A percentile compares a stretch with the other conserved stretches of the same genome.
Evolutionary conservation across 2,797 vertebrate species (phyloP).

Genomic region (Eremophila alpestris): DNA sequence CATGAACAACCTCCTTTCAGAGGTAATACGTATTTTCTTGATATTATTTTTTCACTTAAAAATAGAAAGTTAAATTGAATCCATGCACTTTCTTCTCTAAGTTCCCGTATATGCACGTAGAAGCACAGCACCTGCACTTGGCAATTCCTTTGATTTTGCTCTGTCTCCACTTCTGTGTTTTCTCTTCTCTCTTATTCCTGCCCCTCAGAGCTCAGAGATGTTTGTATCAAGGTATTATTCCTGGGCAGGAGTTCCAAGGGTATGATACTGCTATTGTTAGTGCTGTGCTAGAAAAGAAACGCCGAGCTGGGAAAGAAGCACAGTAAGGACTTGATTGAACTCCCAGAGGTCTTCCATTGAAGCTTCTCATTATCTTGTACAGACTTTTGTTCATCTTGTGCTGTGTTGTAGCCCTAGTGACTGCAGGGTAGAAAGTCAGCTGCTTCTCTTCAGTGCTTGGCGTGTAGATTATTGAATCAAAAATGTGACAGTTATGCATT

Average conservation of each 20-base stretch:
- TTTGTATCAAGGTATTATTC: conserved; percentile 18
- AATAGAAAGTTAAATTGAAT: not conserved
- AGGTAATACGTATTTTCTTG: not conserved
- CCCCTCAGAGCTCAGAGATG: not conserved
- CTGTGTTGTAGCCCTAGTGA: not conserved
- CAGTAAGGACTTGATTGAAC: conserved; percentile 31
- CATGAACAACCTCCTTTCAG: not conserved
- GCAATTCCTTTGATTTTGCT: not conserved
- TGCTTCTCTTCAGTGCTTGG: not conserved
- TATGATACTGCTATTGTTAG: conserved; percentile 14
- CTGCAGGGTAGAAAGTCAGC: conserved; percentile 13
- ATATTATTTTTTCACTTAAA: not conserved
- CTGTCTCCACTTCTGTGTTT: not conserved
- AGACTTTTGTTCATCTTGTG: not conserved
- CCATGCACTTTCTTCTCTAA: not conserved
- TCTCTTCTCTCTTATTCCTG: not conserved
- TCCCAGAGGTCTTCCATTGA: conserved; percentile 33
- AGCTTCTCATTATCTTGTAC: conserved; percentile 53
- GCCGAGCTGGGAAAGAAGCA: not conserved
- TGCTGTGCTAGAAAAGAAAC: not conserved
- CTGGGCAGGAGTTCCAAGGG: not conserved
- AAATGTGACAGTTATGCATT: not conserved
- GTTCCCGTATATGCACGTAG: not conserved
- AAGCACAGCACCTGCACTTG: not conserved
- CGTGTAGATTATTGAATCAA: not conserved